Conservation (phyloP, 2,113 vertebrate genomes). For the Scophthalmus maximus region DNA sequence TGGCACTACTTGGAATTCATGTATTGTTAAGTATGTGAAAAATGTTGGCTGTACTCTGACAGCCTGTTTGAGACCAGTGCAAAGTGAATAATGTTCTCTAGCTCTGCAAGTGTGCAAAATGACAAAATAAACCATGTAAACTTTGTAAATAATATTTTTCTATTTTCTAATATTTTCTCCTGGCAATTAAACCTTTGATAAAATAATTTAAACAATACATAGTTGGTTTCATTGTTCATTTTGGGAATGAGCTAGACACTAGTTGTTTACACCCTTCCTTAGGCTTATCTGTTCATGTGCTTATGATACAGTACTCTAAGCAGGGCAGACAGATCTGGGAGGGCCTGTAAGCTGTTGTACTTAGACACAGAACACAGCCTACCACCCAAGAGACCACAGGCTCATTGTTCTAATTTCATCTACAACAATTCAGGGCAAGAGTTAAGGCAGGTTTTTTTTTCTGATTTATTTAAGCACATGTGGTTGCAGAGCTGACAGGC, state of each 20-base stretch:
- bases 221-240: constrained; percentile 3
- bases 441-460: constrained; percentile 53
- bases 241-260: constrained; percentile 12
- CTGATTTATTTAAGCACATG: constrained; percentile 53
- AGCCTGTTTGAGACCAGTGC: constrained; percentile 22
- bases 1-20: constrained; percentile 32
- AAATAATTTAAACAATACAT: background rate
- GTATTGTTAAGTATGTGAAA: constrained; percentile 41
- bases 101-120: background rate
- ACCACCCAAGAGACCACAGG: constrained; percentile 56
- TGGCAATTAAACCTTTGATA: constrained; percentile 3
- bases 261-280: constrained; percentile 18
- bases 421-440: constrained; percentile 47
- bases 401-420: constrained; percentile 65
- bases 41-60: constrained; percentile 18
- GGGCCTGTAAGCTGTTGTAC: constrained; percentile 60
- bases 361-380: constrained; percentile 52
- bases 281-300: constrained; percentile 53
- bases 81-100: constrained; percentile 7
- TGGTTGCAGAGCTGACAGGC: constrained; percentile 61
- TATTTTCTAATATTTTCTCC: no score
- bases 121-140: no score
- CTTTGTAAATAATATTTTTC: background rate
- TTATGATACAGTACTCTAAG: constrained; percentile 53
- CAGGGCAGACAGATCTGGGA: constrained; percentile 47